Evolutionary conservation across 2,888 invertebrate genomes (phyloP), one percentile per base, ranked within the genome.

Genomic region (Nephrocerus scutellatus): DNA sequence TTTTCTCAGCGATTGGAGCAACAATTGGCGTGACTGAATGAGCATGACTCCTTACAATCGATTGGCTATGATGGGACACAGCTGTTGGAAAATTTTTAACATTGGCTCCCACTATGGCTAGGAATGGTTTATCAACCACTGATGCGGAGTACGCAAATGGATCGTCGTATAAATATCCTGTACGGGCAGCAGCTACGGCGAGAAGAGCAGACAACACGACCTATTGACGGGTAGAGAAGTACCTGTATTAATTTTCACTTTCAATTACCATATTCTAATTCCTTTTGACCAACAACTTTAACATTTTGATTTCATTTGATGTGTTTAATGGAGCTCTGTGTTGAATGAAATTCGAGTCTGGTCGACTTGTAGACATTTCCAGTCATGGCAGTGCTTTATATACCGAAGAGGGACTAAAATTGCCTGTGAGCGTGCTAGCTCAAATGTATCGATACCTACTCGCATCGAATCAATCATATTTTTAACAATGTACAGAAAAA

Each of bases 1-100:
- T 58, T 47, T 58, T 60, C 18, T 59, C 26, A 16, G 59, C 26
- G 1, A 60, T 45, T 13, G 60, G 62, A 15, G 62, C 51, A 31
- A 60, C 44, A 39, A 59, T 61, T 5, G 59, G 59, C 29, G 61
- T 48, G 14, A 64, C 59, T 23, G 59, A 51, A 41, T 65, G 61
- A 2, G 60, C 66, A 7, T 59, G 53, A 44, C 62, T 66, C 44
- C 69, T 72, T 16, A 74, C 64, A 49, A 75, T 72, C 22, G 72
- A 56, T 9, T 74, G 70, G 43, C 74, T 72, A 51, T 76, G 75
- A 34, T 62, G 63, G 4, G 63, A 62, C 0, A 75, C 71, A 1
- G 75, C 70, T 4, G 72, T 73, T 2, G 75, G 74, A 19, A 73
- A 51, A 35, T 52, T 54, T 48, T 62, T 60, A 13, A 62, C 57